A percentile compares a stretch with the other conserved stretches of the same genome.
phyloP scores from a whole-genome alignment of 2,797 vertebrate genomes.

The Cryptoprocta ferox region DNA sequence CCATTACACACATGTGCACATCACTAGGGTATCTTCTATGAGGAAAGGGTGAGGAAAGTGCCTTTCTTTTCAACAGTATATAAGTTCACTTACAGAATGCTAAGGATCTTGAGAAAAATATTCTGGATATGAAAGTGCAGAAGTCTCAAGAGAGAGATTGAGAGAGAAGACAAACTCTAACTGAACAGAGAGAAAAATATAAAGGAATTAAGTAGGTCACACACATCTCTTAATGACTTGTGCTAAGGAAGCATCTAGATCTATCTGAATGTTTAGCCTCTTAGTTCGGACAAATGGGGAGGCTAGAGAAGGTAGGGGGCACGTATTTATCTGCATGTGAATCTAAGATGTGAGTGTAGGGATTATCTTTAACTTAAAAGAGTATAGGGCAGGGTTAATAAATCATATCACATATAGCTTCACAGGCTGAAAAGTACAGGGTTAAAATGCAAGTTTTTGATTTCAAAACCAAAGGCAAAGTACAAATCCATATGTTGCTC shows the following conservation, averaged over 20 bases:
- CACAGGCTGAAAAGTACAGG: neutral
- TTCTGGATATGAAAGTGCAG: neutral
- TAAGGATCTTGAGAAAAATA: neutral
- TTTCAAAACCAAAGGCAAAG: constrained; percentile 56
- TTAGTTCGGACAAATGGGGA: neutral
- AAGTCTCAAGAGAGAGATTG: neutral
- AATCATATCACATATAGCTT: neutral
- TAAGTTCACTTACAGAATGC: neutral
- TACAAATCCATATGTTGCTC: constrained; percentile 62
- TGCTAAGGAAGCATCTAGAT: neutral
- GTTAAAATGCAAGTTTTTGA: constrained; percentile 48
- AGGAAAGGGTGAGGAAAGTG: neutral
- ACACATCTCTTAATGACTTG: neutral
- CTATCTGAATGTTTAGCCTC: neutral
- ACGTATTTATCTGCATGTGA: neutral
- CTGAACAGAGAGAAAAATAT: neutral
- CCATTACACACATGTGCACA: neutral
- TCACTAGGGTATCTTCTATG: neutral
- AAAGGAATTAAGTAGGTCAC: neutral
- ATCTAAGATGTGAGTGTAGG: neutral
- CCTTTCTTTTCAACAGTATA: neutral
- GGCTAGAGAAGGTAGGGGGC: neutral
- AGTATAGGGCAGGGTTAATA: constrained; percentile 12
- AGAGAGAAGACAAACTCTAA: neutral
- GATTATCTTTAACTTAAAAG: constrained; percentile 46